Evolutionary conservation across 2,113 vertebrate genomes (phyloP), one percentile per base, ranked within the genome.

Genomic region (Nannobrachium achirus): DNA sequence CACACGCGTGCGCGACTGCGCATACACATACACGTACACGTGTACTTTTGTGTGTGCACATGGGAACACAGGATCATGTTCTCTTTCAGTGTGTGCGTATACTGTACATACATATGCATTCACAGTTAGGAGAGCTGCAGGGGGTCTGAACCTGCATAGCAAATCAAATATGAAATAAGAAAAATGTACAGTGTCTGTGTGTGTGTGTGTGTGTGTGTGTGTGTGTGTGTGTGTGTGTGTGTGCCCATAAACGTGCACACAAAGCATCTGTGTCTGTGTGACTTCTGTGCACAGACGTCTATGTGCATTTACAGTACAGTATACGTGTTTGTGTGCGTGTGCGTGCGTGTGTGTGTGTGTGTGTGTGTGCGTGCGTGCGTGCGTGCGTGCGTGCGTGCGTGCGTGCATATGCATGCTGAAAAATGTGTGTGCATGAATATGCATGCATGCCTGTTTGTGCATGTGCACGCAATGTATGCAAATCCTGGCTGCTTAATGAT

Each of bases 401-500:
- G 20, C 68, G 39, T 60, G 66, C 4, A 9, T 56, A 51, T 39
- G 63, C 49, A 8, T 9, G 25, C 49, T 51, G 25, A 51, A 1
- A 15, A 16, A 15, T 7, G 49, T 7, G 49, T 51, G 15, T 64
- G 65, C 65, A 69, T 68, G 69, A 0, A 46, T 60, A 64, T 69
- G 70, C 76, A 82, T 84, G 46, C 25, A 15, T 1, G 49, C 6
- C n/a, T 51, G 15, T 66, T 64, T 63, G 66, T 68, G 69, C 0
- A 46, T 60, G 66, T 69, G 70, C 76, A 82, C 83, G 46, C 68
- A 80, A 81, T 88, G 87, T 92, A 93, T 94, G 92, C 91, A 93
- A 92, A 92, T 93, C 89, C 75, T 78, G 82, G 85, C 80, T 77
- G 78, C 85, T 83, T 93, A 93, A 94, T 93, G 92, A 93, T 93